Conservation (phyloP, 2,888 invertebrate species). For the Dynastes grantii region DNA sequence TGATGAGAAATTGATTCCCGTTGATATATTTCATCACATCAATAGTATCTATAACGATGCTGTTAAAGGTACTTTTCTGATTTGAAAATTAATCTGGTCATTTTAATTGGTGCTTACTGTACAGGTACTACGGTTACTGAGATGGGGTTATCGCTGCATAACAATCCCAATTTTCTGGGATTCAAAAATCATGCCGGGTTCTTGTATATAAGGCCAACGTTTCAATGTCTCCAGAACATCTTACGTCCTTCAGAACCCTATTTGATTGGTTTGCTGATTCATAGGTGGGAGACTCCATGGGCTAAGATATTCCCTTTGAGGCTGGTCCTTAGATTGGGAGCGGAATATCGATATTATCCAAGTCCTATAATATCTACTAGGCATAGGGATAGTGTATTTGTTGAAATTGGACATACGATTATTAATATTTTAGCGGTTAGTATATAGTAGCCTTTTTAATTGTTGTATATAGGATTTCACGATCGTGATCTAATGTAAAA, state of each 20-base stretch:
- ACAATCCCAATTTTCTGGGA: conserved; percentile 76
- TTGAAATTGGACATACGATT: conserved; percentile 90
- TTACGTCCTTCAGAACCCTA: conserved; percentile 82
- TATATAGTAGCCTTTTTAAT: conserved; percentile 49
- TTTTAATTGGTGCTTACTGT: conserved; percentile 47
- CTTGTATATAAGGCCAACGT: conserved; percentile 84
- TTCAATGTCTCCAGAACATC: conserved; percentile 86
- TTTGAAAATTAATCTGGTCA: too few relatives aligned
- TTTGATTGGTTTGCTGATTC: conserved; percentile 84
- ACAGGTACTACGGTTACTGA: conserved; percentile 81
- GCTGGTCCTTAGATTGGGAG: conserved; percentile 84
- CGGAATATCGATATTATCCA: conserved; percentile 90
- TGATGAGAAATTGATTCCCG: conserved; percentile 76
- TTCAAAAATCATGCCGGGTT: conserved; percentile 86
- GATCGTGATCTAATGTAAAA: too few relatives aligned
- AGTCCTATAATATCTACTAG: conserved; percentile 86
- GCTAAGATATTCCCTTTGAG: conserved; percentile 86
- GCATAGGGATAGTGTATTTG: conserved; percentile 84
- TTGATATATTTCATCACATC: conserved; percentile 84
- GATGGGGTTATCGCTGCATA: conserved; percentile 79
- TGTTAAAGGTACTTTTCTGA: conserved; percentile 71
- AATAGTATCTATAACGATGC: conserved; percentile 82
- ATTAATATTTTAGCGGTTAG: conserved; percentile 85
- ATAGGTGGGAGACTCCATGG: conserved; percentile 88
- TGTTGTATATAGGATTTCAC: neutral